phyloP scores from a whole-genome alignment of 1,140 invertebrate species.

The Pogonomyrmex californicus region DNA sequence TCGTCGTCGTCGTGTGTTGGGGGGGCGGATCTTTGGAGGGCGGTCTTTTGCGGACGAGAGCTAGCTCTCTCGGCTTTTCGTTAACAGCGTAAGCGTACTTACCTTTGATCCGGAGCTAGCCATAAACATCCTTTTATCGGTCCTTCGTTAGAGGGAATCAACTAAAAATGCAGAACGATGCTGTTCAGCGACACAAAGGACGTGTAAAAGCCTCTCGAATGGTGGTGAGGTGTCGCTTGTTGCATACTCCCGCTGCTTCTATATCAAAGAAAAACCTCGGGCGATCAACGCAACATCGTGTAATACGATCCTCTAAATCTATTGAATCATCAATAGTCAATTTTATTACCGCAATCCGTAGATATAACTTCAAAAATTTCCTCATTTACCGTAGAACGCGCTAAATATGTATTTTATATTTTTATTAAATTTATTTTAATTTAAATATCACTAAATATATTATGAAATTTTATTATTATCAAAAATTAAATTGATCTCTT shows the following conservation, averaged over 20 bases:
- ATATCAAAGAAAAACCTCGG: conserved; percentile 19
- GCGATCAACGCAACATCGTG: neutral
- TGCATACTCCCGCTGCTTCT: conserved; percentile 41
- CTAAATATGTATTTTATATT: neutral
- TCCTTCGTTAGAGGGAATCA: conserved; percentile 73
- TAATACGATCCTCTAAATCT: conserved; percentile 34
- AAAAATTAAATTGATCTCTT: neutral
- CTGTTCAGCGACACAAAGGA: conserved; percentile 65
- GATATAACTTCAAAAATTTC: neutral
- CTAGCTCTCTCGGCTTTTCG: conserved; percentile 66
- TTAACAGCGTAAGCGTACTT: conserved; percentile 83
- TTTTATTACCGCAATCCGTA: neutral
- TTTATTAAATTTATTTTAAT: neutral
- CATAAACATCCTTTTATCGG: conserved; percentile 84
- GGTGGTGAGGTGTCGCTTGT: conserved; percentile 52
- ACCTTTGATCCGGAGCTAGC: conserved; percentile 81
- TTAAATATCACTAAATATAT: neutral
- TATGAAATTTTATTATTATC: neutral
- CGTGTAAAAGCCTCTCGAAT: conserved; percentile 60
- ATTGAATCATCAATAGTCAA: conserved; percentile 6
- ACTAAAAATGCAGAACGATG: conserved; percentile 64
- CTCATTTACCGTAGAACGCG: neutral
- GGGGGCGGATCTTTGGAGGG: conserved; percentile 59
- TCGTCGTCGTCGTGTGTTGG: conserved; percentile 74
- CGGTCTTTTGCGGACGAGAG: conserved; percentile 66